A percentile compares a stretch with the other conserved stretches of the same genome.
These are phyloP conservation scores for Atlantisia rogersi DNA, from an alignment of 2,113 vertebrate genomes.

Conservation along the genomic window DNA sequence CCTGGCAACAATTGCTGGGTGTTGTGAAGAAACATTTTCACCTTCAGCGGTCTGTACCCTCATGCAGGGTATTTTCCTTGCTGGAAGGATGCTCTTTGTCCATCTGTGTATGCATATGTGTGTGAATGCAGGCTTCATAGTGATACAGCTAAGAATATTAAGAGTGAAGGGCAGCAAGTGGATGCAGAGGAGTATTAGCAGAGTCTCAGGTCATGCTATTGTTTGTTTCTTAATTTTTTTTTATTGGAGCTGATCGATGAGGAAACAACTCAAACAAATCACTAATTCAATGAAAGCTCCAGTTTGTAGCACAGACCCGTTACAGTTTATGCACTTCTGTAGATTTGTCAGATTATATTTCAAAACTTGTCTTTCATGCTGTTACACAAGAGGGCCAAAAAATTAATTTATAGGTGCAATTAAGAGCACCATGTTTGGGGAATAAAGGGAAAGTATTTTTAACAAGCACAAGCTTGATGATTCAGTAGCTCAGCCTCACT, in stretches of 20 bases:
- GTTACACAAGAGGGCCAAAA: background rate
- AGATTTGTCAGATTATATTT: background rate
- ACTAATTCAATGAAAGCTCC: background rate
- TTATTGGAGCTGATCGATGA: background rate
- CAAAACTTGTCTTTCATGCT: background rate
- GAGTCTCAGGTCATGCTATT: background rate
- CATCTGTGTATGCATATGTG: rapidly evolving
- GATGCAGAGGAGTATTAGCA: background rate
- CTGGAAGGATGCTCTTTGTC: background rate
- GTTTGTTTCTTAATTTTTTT: background rate
- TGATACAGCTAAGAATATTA: background rate
- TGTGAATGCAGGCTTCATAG: background rate
- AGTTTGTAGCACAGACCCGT: background rate
- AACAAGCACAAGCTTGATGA: background rate
- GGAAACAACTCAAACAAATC: background rate
- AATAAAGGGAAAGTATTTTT: background rate
- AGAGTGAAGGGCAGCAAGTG: background rate
- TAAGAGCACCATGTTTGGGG: background rate
- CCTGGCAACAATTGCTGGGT: background rate
- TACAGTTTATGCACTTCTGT: background rate
- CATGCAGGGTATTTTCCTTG: background rate
- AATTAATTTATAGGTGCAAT: background rate
- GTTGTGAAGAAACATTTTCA: background rate
- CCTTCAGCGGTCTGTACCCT: background rate
- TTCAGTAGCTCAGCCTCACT: background rate